Base-by-base conservation (phyloP, 2,888 invertebrate species). In the Drosophila macrospina region DNA sequence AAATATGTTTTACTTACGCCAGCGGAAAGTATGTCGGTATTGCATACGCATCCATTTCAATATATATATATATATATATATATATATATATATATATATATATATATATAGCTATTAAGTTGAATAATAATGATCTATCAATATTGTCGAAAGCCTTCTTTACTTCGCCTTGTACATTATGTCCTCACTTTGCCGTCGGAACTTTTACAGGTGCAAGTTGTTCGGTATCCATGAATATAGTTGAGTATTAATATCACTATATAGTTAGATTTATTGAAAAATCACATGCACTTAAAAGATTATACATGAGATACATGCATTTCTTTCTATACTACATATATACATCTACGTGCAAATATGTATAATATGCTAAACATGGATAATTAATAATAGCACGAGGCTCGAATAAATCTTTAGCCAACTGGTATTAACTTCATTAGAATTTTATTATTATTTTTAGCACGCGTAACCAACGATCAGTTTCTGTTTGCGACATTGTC, bases 21-120 rank as follows among this genome's bases (percentile, higher is more conserved):
- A 85, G 50, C 5, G 84, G 84, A 65, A 85, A 85, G 37, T 85
- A 85, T 4, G 84, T 85, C 11, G 84, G 84, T 48, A 85, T 47
- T 15, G 85, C 69, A 59, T 88, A 85, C 5, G 85, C 85, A 66
- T 85, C 85, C 85, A 85, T 85, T 42, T 74, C 30, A 36, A 39
- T 41, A 7, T 28, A 16, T 7, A 15, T 41, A 10, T 26, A 10
- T 8, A 15, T 15, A 7, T 28, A 16, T 7, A 15, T 41, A 10
- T 26, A 10, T 8, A 15, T 15, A 39, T 41, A 7, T 28, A 16
- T 7, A 15, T 41, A 10, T 26, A 10, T 8, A 15, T 15, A 39
- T 41, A 7, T 28, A 16, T 7, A 15, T 41, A 10, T 26, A 10
- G 5, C 10, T 15, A 8, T 20, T 10, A 20, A 16, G 16, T 4